Evolutionary conservation across 2,888 invertebrate genomes (phyloP), one percentile per base, ranked within the genome.

Genomic region (Pterostichus niger): DNA sequence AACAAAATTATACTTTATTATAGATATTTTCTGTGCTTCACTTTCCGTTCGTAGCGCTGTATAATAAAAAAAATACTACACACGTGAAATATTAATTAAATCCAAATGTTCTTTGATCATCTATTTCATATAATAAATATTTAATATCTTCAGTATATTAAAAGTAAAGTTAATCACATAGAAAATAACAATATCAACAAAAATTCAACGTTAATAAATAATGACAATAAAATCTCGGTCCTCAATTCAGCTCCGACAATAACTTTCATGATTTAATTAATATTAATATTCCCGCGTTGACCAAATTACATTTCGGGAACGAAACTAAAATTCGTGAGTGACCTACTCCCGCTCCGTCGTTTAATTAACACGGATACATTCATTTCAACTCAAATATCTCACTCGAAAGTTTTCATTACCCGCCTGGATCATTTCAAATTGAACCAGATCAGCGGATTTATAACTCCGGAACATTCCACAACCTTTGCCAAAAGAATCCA

Each of bases 361-460:
- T 71, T 71, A 71, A 71, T 71, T 71, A 71, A 71, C 68, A 71
- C 9, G 40, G 68, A 71, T 71, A 71, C 44, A 71, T 71, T 44
- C 68, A 71, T 71, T 71, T 71, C 44, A n/a, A 40, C 44, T 44
- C 40, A 40, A 71, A 71, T 71, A 71, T 17, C 44, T 52, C 52
- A 6, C 56, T 17, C 13, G 11, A 17, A 44, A 71, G 68, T 71
- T 71, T 44, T 71, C 68, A 44, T 33, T 64, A 64, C 64, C n/a
- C 64, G 64, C 64, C 35, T 40, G 31, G 13, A 64, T 64, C 64
- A 64, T 64, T 64, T 10, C 11, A 35, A 61, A 64, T 64, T 64
- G 35, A 35, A 64, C 64, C 11, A 11, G 64, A 64, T 24, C 59
- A 10, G 64, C 31, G 64, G 35, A 64, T 64, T 64, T 64, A 33